phyloP scores from a whole-genome alignment of 2,797 vertebrate genomes.

The Taeniopygia guttata region DNA sequence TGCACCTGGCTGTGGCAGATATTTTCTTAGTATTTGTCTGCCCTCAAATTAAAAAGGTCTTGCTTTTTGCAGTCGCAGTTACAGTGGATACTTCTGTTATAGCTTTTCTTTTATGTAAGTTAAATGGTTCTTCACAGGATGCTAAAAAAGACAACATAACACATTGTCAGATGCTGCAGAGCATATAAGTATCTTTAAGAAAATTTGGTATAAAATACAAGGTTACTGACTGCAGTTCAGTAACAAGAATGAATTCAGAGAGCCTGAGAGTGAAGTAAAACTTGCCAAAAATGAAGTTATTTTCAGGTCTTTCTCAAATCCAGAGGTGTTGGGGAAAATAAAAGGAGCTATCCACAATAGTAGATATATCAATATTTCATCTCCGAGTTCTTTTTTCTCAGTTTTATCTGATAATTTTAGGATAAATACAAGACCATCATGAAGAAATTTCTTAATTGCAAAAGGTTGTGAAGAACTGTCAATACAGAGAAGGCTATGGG shows the following conservation, averaged over 20 bases:
- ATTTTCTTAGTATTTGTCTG: background rate
- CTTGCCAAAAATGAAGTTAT: background rate
- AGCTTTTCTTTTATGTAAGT: background rate
- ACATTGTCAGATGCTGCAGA: background rate
- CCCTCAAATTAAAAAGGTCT: background rate
- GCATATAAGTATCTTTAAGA: background rate
- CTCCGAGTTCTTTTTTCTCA: background rate
- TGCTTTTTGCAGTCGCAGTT: background rate
- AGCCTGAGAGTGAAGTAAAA: background rate
- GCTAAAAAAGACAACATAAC: background rate
- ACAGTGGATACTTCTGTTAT: background rate
- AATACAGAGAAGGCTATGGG: background rate
- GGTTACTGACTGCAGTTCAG: background rate
- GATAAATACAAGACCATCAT: background rate
- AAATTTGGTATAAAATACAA: background rate
- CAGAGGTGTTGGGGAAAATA: background rate
- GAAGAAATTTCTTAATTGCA: background rate
- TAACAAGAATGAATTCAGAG: background rate
- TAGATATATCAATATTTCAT: background rate
- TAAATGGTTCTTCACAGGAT: background rate
- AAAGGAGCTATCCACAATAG: background rate
- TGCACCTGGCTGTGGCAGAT: background rate
- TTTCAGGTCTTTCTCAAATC: background rate
- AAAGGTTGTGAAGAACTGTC: background rate
- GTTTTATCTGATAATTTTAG: background rate